Evolutionary conservation across 2,888 invertebrate species (phyloP).

Genomic region (Polietes domitor): DNA sequence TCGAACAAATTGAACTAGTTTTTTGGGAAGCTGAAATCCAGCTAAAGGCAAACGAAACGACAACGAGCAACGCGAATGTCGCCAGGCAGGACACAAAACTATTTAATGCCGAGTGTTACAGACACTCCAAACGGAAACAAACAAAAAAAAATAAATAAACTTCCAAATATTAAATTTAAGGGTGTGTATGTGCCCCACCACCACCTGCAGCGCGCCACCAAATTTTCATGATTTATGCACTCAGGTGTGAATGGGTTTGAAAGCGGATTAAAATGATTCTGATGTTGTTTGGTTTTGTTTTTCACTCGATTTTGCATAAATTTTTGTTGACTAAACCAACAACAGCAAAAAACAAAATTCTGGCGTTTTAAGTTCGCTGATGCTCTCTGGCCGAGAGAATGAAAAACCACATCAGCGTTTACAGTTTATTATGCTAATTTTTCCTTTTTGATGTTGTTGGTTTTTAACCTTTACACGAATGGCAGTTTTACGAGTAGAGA

Average conservation of each 20-base stretch:
- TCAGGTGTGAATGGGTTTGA: slow-evolving; percentile 61
- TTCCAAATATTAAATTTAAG: no score
- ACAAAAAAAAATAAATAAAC: no score
- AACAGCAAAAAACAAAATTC: not conserved
- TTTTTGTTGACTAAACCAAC: not conserved
- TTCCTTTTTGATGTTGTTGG: not conserved
- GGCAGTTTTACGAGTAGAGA: not conserved
- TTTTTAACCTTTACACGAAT: not conserved
- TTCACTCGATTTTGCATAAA: slow-evolving; percentile 18
- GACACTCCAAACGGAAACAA: no score
- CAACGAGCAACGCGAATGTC: not conserved
- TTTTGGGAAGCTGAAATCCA: not conserved
- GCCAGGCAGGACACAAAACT: not conserved
- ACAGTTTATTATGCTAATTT: slow-evolving; percentile 1
- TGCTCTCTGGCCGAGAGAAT: not conserved
- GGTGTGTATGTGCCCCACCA: no score
- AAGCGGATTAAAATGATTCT: slow-evolving; percentile 55
- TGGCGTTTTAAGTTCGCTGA: no score
- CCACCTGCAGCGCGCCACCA: not conserved
- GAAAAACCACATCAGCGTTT: not conserved
- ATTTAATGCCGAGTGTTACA: not conserved
- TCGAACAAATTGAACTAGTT: not conserved
- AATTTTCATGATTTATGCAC: slow-evolving; percentile 61
- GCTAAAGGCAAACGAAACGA: not conserved
- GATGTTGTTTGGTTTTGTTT: slow-evolving; percentile 21